phyloP scores from a whole-genome alignment of 2,888 invertebrate genomes.

The Agrotis segetum region DNA sequence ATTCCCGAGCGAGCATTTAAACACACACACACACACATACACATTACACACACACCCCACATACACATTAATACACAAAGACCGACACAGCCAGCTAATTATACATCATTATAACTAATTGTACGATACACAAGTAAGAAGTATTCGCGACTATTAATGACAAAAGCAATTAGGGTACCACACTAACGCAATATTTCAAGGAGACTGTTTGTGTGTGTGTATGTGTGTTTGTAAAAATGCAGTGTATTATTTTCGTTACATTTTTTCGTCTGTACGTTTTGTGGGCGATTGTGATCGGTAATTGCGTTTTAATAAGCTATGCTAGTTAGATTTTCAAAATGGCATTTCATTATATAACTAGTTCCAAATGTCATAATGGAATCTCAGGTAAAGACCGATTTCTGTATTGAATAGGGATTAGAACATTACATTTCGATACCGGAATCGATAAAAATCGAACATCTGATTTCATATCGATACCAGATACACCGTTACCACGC shows the following conservation, averaged over 20 bases:
- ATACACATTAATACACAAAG: constrained; percentile 54
- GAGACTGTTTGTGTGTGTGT: constrained; percentile 48
- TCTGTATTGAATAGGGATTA: not conserved
- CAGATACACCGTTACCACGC: not conserved
- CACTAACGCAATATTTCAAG: constrained; percentile 71
- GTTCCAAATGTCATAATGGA: not conserved
- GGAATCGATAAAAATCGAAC: too few species aligned
- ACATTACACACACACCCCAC: constrained; percentile 12
- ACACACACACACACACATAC: constrained; percentile 36
- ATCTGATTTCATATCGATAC: not conserved
- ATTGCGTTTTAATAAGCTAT: constrained; percentile 51
- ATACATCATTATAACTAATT: constrained; percentile 90
- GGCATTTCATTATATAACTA: not conserved
- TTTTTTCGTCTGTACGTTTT: constrained; percentile 43
- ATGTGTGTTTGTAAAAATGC: constrained; percentile 40
- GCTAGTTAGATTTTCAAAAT: constrained; percentile 26
- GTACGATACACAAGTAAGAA: constrained; percentile 89
- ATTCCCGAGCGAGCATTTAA: constrained; percentile 54
- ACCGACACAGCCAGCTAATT: constrained; percentile 80
- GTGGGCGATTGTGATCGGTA: constrained; percentile 45
- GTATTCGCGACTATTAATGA: constrained; percentile 91
- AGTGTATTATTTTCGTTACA: constrained; percentile 55
- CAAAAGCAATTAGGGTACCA: constrained; percentile 90
- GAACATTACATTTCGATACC: not conserved
- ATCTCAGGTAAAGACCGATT: not conserved